Conservation (phyloP, 2,888 invertebrate species). For the Cremastobaeus sp. region DNA sequence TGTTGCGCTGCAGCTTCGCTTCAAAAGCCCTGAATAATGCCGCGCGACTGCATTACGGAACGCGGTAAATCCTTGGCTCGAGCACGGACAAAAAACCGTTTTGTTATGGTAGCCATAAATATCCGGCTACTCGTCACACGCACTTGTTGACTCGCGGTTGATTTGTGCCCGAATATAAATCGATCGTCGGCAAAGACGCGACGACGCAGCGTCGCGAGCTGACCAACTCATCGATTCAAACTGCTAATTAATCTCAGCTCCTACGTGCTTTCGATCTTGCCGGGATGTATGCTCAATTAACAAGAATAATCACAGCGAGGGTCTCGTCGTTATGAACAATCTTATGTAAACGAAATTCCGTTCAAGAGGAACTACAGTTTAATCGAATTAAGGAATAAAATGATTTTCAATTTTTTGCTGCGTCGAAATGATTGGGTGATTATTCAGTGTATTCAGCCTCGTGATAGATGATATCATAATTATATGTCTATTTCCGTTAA, state of each 20-base stretch:
- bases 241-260: not conserved
- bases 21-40: constrained; percentile 43
- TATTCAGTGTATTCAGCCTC: too few species aligned
- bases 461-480: too few species aligned
- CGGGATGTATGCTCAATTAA: not conserved
- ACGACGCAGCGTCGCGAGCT: not conserved
- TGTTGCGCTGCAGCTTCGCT: constrained; percentile 10
- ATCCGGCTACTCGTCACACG: constrained; percentile 40
- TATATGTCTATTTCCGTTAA: too few species aligned
- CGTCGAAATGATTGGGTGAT: too few species aligned
- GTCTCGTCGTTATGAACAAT: too few species aligned
- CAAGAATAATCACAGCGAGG: not conserved
- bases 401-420: too few species aligned
- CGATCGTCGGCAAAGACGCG: not conserved
- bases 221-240: constrained; percentile 1
- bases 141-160: constrained; percentile 36
- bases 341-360: too few species aligned
- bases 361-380: too few species aligned
- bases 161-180: constrained; percentile 29
- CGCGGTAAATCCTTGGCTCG: constrained; percentile 45
- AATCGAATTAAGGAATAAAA: too few species aligned
- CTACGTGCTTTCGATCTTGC: not conserved
- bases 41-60: constrained; percentile 30
- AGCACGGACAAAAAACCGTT: constrained; percentile 8
- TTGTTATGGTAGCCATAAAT: constrained; percentile 39